Evolutionary conservation across 2,797 vertebrate species (phyloP).

Genomic region (Enteromius mattozi): DNA sequence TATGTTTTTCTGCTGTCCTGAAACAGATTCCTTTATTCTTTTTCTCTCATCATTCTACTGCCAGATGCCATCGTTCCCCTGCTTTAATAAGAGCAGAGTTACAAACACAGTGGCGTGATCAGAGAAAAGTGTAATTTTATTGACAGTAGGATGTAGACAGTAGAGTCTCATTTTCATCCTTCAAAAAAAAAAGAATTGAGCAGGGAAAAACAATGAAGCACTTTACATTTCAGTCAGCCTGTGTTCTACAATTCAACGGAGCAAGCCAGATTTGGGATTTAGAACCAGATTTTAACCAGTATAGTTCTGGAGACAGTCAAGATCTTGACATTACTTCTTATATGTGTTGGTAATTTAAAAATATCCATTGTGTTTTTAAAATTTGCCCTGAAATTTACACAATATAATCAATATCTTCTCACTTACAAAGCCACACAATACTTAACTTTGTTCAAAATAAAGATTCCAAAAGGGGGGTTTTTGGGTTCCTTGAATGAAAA

Average conservation of each 20-base stretch:
- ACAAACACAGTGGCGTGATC: background rate
- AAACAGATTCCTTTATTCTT: background rate
- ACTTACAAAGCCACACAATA: background rate
- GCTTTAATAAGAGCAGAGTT: background rate
- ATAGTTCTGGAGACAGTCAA: background rate
- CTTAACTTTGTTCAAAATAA: background rate
- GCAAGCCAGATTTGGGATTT: background rate
- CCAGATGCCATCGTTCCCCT: background rate
- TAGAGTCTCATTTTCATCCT: slow-evolving; percentile 1
- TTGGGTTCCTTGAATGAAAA: background rate
- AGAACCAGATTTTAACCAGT: background rate
- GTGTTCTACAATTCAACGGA: background rate
- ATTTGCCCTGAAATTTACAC: background rate
- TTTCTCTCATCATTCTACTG: background rate
- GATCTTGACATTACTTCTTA: background rate
- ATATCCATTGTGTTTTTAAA: background rate
- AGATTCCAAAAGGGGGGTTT: no score
- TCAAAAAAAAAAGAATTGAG: background rate
- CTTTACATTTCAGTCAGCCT: background rate
- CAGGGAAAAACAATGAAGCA: background rate
- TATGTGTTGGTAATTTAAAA: background rate
- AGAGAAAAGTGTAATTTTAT: slow-evolving; percentile 15
- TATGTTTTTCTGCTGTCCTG: background rate
- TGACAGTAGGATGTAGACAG: slow-evolving; percentile 10
- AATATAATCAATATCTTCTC: background rate